A percentile compares a stretch with the other conserved stretches of the same genome.
These are phyloP conservation scores for Boloria selene DNA, from an alignment of 2,888 invertebrate genomes.

Conservation along the genomic window DNA sequence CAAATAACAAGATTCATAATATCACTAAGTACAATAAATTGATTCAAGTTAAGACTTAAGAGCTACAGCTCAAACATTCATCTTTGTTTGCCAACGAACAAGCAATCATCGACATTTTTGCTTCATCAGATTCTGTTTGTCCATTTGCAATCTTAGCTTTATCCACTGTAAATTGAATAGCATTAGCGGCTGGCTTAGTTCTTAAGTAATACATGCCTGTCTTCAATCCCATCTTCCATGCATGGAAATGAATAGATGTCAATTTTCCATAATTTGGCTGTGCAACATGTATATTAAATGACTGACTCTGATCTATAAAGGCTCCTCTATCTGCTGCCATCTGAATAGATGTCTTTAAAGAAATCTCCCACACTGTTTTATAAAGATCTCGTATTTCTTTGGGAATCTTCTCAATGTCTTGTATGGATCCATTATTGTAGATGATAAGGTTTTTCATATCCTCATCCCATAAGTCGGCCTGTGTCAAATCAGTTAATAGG, in stretches of 20 bases:
- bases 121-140: constrained; percentile 61
- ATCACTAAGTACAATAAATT: background rate
- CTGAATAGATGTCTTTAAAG: constrained; percentile 94
- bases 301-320: constrained; percentile 99
- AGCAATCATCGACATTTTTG: constrained; percentile 88
- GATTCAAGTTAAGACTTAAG: constrained; percentile 69
- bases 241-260: constrained; percentile 99
- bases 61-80: constrained; percentile 93
- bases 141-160: constrained; percentile 80
- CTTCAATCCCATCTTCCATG: constrained; percentile 98
- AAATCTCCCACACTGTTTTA: constrained; percentile 98
- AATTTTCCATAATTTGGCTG: constrained; percentile 96
- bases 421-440: constrained; percentile 95
- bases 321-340: constrained; percentile 99
- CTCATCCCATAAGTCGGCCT: constrained; percentile 95
- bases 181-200: constrained; percentile 97
- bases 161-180: constrained; percentile 99
- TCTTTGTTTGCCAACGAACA: constrained; percentile 95
- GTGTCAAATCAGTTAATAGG: constrained; percentile 95
- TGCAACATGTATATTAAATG: constrained; percentile 98
- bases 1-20: background rate
- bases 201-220: constrained; percentile 99
- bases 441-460: constrained; percentile 97
- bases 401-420: constrained; percentile 92
- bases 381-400: constrained; percentile 92